Percentiles rank a stretch among this genome's conserved stretches.
These are phyloP conservation scores for Deilephila elpenor DNA, from an alignment of 2,888 invertebrate genomes.

Conservation along the genomic window DNA sequence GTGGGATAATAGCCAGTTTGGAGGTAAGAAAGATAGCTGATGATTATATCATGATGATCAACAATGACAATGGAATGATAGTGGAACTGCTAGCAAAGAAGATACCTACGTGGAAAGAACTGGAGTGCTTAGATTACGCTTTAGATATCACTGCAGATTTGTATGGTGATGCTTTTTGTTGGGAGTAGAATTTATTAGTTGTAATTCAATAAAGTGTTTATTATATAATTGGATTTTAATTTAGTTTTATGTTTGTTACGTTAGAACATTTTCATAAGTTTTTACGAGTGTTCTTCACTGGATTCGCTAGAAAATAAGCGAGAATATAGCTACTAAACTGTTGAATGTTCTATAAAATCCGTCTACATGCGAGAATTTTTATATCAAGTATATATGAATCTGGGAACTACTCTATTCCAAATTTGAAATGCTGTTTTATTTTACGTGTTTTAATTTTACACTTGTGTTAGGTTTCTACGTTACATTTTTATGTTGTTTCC, in stretches of 20 bases:
- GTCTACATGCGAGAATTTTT: background rate
- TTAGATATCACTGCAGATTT: background rate
- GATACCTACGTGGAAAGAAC: conserved; percentile 1
- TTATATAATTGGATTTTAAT: background rate
- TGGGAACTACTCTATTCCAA: background rate
- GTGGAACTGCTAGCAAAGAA: background rate
- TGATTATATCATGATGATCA: background rate
- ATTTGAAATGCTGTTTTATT: background rate
- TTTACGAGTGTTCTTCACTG: background rate
- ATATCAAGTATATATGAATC: background rate
- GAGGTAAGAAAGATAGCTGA: conserved; percentile 15
- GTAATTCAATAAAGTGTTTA: background rate
- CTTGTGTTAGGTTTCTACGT: too few relatives aligned
- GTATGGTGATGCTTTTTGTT: background rate
- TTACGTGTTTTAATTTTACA: background rate
- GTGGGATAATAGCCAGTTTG: conserved; percentile 11
- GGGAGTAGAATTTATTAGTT: background rate
- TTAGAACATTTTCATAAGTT: background rate
- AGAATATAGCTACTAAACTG: conserved; percentile 6
- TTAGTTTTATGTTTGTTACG: background rate
- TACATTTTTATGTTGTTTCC: too few relatives aligned
- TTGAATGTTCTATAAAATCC: background rate
- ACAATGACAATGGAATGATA: background rate
- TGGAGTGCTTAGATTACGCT: background rate
- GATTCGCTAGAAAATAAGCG: background rate